These are phyloP conservation scores for Fratercula arctica DNA, from an alignment of 2,797 vertebrate genomes.

Conservation along the genomic window DNA sequence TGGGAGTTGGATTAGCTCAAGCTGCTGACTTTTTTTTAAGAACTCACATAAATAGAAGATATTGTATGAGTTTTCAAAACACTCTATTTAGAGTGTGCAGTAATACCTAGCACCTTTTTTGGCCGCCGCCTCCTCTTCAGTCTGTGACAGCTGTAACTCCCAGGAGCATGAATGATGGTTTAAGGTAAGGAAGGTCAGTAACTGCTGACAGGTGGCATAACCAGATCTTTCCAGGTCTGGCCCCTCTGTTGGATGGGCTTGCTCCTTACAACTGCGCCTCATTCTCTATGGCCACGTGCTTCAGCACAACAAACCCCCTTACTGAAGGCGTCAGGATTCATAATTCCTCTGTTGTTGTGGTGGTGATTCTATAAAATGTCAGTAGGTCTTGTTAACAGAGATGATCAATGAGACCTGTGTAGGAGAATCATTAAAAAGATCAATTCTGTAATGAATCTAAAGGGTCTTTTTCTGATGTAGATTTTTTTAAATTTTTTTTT, in stretches of 20 bases:
- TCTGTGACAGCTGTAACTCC: background rate
- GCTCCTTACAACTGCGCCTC: background rate
- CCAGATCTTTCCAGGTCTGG: background rate
- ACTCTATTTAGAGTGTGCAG: background rate
- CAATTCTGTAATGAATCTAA: background rate
- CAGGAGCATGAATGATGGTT: background rate
- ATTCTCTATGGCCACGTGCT: background rate
- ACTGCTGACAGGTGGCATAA: background rate
- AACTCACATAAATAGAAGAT: background rate
- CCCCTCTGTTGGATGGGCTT: background rate
- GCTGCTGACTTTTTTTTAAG: background rate
- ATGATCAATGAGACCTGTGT: background rate
- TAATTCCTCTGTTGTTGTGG: background rate
- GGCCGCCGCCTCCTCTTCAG: background rate
- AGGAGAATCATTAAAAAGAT: background rate
- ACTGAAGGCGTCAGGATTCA: background rate
- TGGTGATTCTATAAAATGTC: background rate
- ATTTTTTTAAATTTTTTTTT: background rate
- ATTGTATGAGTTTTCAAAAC: background rate
- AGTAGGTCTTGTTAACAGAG: background rate
- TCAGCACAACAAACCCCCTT: background rate
- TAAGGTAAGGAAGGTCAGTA: background rate
- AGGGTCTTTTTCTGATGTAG: background rate
- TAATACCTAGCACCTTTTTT: background rate
- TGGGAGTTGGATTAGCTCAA: background rate